Conservation (phyloP, 2,888 invertebrate species). For the Leptarthrus brevirostris region DNA sequence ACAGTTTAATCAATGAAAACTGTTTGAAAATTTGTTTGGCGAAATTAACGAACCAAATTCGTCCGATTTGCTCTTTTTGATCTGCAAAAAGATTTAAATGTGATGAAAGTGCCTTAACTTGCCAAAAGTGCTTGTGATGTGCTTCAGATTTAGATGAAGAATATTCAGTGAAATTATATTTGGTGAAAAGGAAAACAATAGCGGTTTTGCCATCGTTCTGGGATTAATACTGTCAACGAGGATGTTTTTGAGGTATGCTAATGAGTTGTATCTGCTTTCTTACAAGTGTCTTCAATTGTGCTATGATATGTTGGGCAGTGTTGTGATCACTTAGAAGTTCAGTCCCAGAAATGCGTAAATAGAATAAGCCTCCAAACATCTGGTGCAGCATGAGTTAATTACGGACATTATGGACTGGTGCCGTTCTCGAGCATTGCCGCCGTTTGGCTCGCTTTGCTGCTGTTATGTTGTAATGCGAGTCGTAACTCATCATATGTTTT, state of each 20-base stretch:
- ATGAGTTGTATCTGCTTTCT: not conserved
- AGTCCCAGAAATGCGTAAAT: conserved; percentile 3
- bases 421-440: not conserved
- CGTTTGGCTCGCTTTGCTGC: too few species aligned
- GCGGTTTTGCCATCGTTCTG: not conserved
- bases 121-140: conserved; percentile 18
- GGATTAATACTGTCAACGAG: conserved; percentile 1
- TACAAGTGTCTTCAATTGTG: not conserved
- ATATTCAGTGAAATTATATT: not conserved
- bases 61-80: not conserved
- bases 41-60: too few species aligned
- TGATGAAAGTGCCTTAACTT: conserved; percentile 11
- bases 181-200: not conserved
- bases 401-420: not conserved
- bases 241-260: conserved; percentile 18
- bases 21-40: too few species aligned
- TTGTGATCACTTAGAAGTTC: not conserved
- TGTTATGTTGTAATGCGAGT: too few species aligned
- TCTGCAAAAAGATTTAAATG: not conserved
- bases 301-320: not conserved
- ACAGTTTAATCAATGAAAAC: too few species aligned
- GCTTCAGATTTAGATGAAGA: not conserved
- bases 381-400: conserved; percentile 19
- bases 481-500: too few species aligned
- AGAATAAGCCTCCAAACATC: not conserved